phyloP scores from a whole-genome alignment of 2,888 invertebrate species.

The Drosophila meridiana region DNA sequence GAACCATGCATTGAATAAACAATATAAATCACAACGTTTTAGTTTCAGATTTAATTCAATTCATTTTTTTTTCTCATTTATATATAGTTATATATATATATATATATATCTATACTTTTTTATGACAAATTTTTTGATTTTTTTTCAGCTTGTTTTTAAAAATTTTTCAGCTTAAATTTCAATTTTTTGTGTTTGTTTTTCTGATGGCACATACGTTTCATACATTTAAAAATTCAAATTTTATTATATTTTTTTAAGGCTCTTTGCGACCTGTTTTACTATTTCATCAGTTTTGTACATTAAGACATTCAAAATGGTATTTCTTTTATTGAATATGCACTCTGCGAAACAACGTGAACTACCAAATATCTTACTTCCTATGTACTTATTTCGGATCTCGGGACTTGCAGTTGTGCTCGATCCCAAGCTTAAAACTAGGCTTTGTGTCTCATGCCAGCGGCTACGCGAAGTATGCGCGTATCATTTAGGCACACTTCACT shows the following conservation, averaged over 20 bases:
- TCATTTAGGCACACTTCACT: slow-evolving; percentile 33
- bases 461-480: slow-evolving; percentile 57
- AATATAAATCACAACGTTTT: slow-evolving; percentile 76
- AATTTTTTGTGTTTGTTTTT: slow-evolving; percentile 30
- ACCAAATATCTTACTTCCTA: slow-evolving; percentile 22
- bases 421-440: slow-evolving; percentile 9
- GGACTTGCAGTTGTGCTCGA: neutral
- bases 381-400: neutral
- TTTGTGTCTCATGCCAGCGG: slow-evolving; percentile 46
- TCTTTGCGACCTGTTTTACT: slow-evolving; percentile 51
- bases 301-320: slow-evolving; percentile 34
- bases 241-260: slow-evolving; percentile 44
- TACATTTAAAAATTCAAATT: slow-evolving; percentile 48
- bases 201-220: slow-evolving; percentile 73
- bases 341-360: slow-evolving; percentile 22
- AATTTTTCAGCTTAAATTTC: slow-evolving; percentile 44
- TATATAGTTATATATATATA: slow-evolving; percentile 19
- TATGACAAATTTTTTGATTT: slow-evolving; percentile 39
- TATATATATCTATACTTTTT: neutral
- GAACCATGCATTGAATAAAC: slow-evolving; percentile 73
- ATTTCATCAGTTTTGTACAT: slow-evolving; percentile 45
- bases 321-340: slow-evolving; percentile 51
- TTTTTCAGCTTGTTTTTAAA: slow-evolving; percentile 41
- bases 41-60: slow-evolving; percentile 52
- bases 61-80: slow-evolving; percentile 19